These are phyloP conservation scores for Smittia sp. DNA, from an alignment of 2,888 invertebrate genomes.

Conservation along the genomic window DNA sequence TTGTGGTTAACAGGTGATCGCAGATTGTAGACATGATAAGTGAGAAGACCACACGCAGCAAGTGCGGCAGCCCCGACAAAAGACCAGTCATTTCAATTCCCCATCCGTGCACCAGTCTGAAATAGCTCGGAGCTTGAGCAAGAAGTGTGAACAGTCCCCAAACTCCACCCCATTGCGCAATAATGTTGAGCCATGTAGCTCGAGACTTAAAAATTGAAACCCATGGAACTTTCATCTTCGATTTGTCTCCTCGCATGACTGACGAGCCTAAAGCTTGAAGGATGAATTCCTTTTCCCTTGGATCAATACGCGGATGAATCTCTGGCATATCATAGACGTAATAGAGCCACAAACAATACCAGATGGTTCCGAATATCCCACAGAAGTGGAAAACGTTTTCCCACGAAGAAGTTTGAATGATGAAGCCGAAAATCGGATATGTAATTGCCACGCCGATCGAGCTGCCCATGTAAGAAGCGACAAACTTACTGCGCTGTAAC, in stretches of 20 bases:
- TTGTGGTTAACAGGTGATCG: constrained; percentile 59
- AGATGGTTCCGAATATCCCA: constrained; percentile 61
- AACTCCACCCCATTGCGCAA: constrained; percentile 45
- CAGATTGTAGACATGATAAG: constrained; percentile 58
- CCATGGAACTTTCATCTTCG: constrained; percentile 61
- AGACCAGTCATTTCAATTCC: constrained; percentile 61
- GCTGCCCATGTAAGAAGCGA: constrained; percentile 63
- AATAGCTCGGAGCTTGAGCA: constrained; percentile 69
- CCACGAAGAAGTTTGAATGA: constrained; percentile 67
- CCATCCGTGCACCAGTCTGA: constrained; percentile 67
- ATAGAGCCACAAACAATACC: constrained; percentile 64
- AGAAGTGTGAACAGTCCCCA: constrained; percentile 65
- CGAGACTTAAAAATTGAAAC: constrained; percentile 58
- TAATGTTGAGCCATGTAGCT: constrained; percentile 63
- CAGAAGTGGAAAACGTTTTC: constrained; percentile 68
- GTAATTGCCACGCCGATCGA: constrained; percentile 66
- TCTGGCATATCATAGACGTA: constrained; percentile 64
- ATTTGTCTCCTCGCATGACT: constrained; percentile 44
- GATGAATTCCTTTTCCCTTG: constrained; percentile 60
- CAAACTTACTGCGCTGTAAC: constrained; percentile 53
- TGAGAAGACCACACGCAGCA: constrained; percentile 61
- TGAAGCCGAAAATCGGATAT: constrained; percentile 67
- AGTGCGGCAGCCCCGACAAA: constrained; percentile 63
- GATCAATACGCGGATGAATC: constrained; percentile 64
- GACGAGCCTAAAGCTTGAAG: constrained; percentile 57